These are phyloP conservation scores for Argyresthia goedartella DNA, from an alignment of 2,888 invertebrate species.

Conservation along the genomic window DNA sequence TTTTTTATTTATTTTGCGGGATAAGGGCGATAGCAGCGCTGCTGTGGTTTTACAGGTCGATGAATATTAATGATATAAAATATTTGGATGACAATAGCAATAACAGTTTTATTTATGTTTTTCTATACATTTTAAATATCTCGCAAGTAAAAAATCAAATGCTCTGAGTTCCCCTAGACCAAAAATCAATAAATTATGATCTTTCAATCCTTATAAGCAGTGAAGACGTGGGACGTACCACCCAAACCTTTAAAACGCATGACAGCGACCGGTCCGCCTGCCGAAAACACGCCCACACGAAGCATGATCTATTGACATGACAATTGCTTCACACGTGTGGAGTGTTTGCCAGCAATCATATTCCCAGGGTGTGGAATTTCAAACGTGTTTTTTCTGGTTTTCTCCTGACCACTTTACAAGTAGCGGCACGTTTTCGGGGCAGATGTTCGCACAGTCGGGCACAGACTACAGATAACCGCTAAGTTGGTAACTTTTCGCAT, in stretches of 20 bases:
- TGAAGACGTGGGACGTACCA: not conserved
- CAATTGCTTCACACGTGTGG: not conserved
- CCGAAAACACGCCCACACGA: not conserved
- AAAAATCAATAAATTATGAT: too few relatives aligned
- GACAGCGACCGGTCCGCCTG: not conserved
- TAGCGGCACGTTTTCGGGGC: slow-evolving; percentile 48
- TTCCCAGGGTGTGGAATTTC: slow-evolving; percentile 4
- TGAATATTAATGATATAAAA: too few relatives aligned
- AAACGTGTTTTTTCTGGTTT: not conserved
- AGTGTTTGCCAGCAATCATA: slow-evolving; percentile 1
- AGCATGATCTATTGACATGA: slow-evolving; percentile 1
- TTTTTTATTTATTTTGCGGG: not conserved
- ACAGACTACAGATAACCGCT: slow-evolving; percentile 43
- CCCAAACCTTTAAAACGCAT: not conserved
- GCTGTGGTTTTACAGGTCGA: too few relatives aligned
- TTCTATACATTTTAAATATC: too few relatives aligned
- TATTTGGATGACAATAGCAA: too few relatives aligned
- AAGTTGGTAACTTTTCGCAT: slow-evolving; percentile 64
- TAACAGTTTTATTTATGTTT: too few relatives aligned
- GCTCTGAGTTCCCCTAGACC: too few relatives aligned
- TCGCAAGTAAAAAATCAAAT: too few relatives aligned
- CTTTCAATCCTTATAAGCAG: too few relatives aligned
- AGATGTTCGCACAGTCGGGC: slow-evolving; percentile 43
- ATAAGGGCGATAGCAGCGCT: too few relatives aligned
- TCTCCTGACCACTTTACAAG: slow-evolving; percentile 27